Conservation (phyloP, 2,888 invertebrate genomes). For the Morpho deidamia region DNA sequence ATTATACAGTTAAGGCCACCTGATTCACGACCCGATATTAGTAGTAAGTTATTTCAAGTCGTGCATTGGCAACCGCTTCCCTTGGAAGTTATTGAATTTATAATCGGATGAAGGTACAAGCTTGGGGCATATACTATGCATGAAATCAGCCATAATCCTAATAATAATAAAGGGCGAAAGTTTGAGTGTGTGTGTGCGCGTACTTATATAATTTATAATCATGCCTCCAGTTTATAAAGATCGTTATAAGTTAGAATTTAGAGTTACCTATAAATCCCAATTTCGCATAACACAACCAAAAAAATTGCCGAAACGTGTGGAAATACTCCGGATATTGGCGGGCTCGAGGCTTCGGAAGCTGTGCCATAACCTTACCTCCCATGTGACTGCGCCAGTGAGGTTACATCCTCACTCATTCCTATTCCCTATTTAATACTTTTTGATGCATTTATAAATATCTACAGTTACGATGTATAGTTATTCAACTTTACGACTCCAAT, state of each 20-base stretch:
- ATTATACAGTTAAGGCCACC: not conserved
- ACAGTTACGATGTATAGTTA: too few species aligned
- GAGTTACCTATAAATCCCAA: too few species aligned
- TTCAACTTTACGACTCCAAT: too few species aligned
- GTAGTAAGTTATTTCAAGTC: not conserved
- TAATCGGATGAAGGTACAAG: not conserved
- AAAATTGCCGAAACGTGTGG: not conserved
- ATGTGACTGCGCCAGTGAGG: not conserved
- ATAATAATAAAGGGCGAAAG: too few species aligned
- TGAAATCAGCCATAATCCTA: too few species aligned
- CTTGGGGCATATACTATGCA: too few species aligned
- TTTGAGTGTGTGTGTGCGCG: too few species aligned
- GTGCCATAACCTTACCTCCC: slow-evolving; percentile 6
- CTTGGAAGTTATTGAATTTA: not conserved
- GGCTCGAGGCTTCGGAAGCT: slow-evolving; percentile 5
- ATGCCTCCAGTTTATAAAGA: too few species aligned
- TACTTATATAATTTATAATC: too few species aligned
- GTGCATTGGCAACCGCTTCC: not conserved
- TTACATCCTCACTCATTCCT: slow-evolving; percentile 3
- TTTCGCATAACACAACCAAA: slow-evolving; percentile 8
- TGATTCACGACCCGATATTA: not conserved
- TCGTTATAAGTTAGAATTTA: too few species aligned
- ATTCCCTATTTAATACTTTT: not conserved
- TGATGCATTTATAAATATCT: too few species aligned
- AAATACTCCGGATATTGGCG: slow-evolving; percentile 8